Evolutionary conservation across 2,113 vertebrate species (phyloP).

Genomic region (Crypturellus undulatus): DNA sequence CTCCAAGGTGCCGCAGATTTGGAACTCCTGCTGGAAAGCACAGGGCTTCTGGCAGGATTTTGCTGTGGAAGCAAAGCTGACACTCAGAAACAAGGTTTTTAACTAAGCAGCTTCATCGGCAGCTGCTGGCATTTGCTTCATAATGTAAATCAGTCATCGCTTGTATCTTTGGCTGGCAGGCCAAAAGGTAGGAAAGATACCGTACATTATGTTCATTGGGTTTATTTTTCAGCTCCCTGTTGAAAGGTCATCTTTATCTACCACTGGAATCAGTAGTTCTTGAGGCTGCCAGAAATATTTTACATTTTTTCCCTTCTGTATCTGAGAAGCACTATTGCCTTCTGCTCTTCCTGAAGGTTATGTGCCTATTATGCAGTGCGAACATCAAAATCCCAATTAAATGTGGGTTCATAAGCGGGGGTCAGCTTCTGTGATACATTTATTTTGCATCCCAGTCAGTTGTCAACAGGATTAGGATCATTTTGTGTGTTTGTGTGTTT

Average conservation of each 20-base stretch:
- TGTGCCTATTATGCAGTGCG: not conserved
- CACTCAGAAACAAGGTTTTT: conserved; percentile 7
- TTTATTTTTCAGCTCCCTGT: not conserved
- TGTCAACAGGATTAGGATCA: not conserved
- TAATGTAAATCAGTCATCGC: conserved; percentile 5
- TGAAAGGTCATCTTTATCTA: conserved; percentile 2
- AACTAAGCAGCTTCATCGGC: conserved; percentile 29
- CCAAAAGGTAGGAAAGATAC: not conserved
- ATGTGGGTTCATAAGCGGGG: not conserved
- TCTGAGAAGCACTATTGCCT: not conserved
- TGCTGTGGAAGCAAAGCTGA: not conserved
- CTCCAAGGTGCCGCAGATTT: not conserved
- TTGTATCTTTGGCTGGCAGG: not conserved
- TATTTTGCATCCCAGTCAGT: not conserved
- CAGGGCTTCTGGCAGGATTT: conserved; percentile 26
- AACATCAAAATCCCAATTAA: conserved; percentile 7
- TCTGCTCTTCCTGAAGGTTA: not conserved
- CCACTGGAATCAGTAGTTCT: not conserved
- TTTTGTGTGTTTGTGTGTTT: conserved; percentile 8
- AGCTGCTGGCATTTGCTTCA: conserved; percentile 54
- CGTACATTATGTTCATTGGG: not conserved
- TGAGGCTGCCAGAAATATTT: not conserved
- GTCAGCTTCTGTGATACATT: not conserved
- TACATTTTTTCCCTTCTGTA: not conserved
- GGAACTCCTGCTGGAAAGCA: not conserved